These are phyloP conservation scores for Homarus americanus DNA, from an alignment of 1,140 invertebrate genomes.

Conservation along the genomic window DNA sequence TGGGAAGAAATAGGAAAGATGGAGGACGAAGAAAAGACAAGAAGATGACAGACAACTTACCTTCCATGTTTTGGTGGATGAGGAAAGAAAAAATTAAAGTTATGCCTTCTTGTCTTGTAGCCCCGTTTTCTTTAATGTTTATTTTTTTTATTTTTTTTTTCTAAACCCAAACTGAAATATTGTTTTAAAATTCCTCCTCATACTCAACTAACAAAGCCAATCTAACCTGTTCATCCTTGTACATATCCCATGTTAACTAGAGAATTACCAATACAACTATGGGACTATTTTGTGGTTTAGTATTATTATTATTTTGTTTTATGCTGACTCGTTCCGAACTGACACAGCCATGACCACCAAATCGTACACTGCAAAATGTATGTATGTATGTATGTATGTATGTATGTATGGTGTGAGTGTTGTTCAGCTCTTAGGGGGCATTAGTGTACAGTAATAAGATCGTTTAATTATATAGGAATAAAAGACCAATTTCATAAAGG, in stretches of 20 bases:
- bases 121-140: not conserved
- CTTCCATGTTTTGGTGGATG: not conserved
- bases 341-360: not conserved
- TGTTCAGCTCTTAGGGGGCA: too few relatives aligned
- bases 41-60: not conserved
- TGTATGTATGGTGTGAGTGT: too few relatives aligned
- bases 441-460: too few relatives aligned
- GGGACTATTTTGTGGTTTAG: not conserved
- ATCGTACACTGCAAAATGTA: too few relatives aligned
- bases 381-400: too few relatives aligned
- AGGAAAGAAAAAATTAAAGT: not conserved
- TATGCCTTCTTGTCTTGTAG: not conserved
- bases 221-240: constrained; percentile 27
- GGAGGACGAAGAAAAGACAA: too few relatives aligned
- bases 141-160: not conserved
- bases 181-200: not conserved
- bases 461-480: too few relatives aligned
- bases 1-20: not conserved
- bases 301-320: too few relatives aligned
- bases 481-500: too few relatives aligned
- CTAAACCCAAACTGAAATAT: not conserved
- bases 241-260: constrained; percentile 18
- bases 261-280: not conserved
- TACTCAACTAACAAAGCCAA: constrained; percentile 8
- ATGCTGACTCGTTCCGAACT: not conserved